These are phyloP conservation scores for Sarcophaga bullata DNA, from an alignment of 1,140 invertebrate species.

Conservation along the genomic window DNA sequence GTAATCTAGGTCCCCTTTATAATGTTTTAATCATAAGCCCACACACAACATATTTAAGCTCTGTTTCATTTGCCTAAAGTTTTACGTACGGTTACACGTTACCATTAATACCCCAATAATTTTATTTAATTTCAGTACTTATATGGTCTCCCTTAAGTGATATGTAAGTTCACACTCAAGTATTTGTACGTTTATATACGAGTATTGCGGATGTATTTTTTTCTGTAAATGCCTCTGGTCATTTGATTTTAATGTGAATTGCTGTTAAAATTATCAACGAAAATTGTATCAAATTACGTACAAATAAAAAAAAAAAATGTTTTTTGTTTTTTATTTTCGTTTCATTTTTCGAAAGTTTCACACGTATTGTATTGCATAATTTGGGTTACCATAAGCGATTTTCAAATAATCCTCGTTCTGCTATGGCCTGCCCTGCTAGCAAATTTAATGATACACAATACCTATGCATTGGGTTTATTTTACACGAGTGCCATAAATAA, in stretches of 20 bases:
- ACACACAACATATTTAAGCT: too few relatives aligned
- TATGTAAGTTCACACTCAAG: too few relatives aligned
- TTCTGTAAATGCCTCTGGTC: background rate
- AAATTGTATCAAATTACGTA: conserved; percentile 8
- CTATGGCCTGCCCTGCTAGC: background rate
- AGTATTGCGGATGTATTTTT: background rate
- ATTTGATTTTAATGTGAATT: conserved; percentile 3
- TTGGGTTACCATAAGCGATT: background rate
- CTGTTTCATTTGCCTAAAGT: too few relatives aligned
- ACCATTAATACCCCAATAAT: too few relatives aligned
- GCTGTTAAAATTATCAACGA: background rate
- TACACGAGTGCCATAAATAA: conserved; percentile 9
- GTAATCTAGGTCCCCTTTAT: too few relatives aligned
- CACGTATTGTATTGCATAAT: background rate
- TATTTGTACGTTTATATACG: too few relatives aligned
- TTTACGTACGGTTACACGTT: too few relatives aligned
- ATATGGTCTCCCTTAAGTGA: too few relatives aligned
- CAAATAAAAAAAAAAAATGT: background rate
- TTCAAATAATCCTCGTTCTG: background rate
- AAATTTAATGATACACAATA: background rate
- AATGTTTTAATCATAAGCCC: too few relatives aligned
- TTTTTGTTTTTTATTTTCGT: too few relatives aligned
- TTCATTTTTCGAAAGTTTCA: background rate
- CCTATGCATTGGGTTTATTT: background rate
- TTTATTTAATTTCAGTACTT: too few relatives aligned